These are phyloP conservation scores for Lathamus discolor DNA, from an alignment of 2,113 vertebrate species.

Conservation along the genomic window DNA sequence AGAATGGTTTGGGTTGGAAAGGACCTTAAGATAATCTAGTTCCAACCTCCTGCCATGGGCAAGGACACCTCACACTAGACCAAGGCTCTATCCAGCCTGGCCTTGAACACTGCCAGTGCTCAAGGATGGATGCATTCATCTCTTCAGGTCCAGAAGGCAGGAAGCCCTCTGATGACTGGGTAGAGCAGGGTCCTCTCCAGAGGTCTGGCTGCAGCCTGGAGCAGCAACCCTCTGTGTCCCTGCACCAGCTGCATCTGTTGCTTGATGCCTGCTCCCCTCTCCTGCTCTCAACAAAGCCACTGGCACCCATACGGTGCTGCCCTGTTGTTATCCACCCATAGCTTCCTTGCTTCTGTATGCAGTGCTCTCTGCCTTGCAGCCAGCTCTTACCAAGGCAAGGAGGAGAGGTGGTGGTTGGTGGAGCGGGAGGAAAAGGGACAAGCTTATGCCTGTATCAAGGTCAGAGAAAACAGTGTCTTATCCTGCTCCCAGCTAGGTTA, in stretches of 20 bases:
- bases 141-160: background rate
- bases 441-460: background rate
- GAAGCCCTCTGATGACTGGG: background rate
- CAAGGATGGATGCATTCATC: background rate
- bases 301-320: accelerated
- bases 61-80: background rate
- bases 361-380: too few species aligned
- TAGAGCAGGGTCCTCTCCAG: background rate
- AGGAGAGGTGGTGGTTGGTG: background rate
- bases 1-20: background rate
- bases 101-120: background rate
- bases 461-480: background rate
- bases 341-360: background rate
- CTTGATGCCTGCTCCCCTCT: background rate
- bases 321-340: background rate
- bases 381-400: background rate
- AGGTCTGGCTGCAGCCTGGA: background rate
- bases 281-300: background rate
- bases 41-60: background rate
- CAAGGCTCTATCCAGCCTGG: background rate
- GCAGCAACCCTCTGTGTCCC: background rate
- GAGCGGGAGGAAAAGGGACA: background rate
- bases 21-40: background rate
- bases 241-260: background rate
- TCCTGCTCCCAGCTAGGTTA: background rate